phyloP scores from a whole-genome alignment of 2,888 invertebrate species.

The Ichneumoninae sp. region DNA sequence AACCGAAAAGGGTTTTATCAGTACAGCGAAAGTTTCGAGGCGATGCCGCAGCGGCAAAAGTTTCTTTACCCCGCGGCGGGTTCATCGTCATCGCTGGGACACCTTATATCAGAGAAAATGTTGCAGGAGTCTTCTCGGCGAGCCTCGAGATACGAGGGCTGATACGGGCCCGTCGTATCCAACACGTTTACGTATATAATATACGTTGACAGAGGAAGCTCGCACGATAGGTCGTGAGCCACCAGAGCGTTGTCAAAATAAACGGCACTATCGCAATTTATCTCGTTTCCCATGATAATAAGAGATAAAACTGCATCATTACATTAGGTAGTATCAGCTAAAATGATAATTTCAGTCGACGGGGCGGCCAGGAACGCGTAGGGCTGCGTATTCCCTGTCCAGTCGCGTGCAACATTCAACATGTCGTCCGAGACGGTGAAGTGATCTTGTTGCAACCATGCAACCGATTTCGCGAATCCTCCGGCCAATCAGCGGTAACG shows the following conservation, averaged over 20 bases:
- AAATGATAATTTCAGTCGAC: constrained; percentile 84
- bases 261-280: constrained; percentile 84
- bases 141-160: constrained; percentile 72
- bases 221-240: constrained; percentile 72
- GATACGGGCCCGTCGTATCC: constrained; percentile 67
- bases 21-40: constrained; percentile 10
- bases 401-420: constrained; percentile 40
- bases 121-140: constrained; percentile 57
- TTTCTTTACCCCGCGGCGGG: constrained; percentile 33
- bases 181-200: constrained; percentile 44
- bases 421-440: constrained; percentile 18
- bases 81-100: constrained; percentile 26
- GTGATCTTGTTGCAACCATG: constrained; percentile 13
- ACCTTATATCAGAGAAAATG: constrained; percentile 43
- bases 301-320: constrained; percentile 85
- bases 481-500: not conserved
- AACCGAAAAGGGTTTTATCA: not conserved
- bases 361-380: constrained; percentile 81
- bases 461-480: constrained; percentile 30
- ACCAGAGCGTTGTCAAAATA: constrained; percentile 82
- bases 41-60: constrained; percentile 34
- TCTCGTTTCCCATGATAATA: constrained; percentile 85
- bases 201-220: constrained; percentile 63
- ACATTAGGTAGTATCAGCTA: constrained; percentile 84
- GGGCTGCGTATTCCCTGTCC: constrained; percentile 74